Percentiles rank a stretch among this genome's conserved stretches.
Evolutionary conservation across 2,888 invertebrate species (phyloP).

Genomic region (Conops quadrifasciatus): DNA sequence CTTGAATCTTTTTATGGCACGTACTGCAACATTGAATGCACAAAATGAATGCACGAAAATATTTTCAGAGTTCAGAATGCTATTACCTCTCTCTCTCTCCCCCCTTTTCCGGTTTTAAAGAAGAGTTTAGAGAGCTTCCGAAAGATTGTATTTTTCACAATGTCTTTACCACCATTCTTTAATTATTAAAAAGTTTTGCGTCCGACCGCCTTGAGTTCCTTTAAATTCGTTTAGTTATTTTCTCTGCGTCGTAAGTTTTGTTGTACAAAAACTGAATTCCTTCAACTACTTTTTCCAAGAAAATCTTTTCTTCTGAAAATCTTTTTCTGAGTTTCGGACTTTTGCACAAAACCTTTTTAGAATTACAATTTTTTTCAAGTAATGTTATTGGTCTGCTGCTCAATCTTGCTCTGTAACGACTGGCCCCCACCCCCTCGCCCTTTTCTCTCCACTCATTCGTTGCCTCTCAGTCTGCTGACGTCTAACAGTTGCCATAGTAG

Average conservation of each 20-base stretch:
- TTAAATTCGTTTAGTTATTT: background rate
- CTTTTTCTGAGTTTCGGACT: background rate
- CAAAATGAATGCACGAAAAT: too few species aligned
- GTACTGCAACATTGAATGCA: too few species aligned
- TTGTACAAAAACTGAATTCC: background rate
- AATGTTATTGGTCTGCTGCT: background rate
- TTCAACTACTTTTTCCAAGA: background rate
- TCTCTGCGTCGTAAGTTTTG: background rate
- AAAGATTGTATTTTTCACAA: too few species aligned
- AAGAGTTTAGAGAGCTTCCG: too few species aligned
- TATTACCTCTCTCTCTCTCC: too few species aligned
- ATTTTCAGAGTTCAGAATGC: too few species aligned
- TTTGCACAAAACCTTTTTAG: conserved; percentile 1
- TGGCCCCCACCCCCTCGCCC: background rate
- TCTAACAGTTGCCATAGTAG: background rate
- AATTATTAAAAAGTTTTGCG: background rate
- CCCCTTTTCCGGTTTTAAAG: too few species aligned
- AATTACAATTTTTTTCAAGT: conserved; percentile 10
- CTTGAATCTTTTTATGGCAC: too few species aligned
- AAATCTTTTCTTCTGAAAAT: background rate
- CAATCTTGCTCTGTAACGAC: background rate
- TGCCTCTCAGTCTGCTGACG: background rate
- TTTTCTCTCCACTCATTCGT: background rate
- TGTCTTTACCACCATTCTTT: too few species aligned
- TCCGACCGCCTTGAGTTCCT: background rate